Evolutionary conservation across 2,888 invertebrate genomes (phyloP), one percentile per base, ranked within the genome.

Genomic region (Eupithecia abbreviata): DNA sequence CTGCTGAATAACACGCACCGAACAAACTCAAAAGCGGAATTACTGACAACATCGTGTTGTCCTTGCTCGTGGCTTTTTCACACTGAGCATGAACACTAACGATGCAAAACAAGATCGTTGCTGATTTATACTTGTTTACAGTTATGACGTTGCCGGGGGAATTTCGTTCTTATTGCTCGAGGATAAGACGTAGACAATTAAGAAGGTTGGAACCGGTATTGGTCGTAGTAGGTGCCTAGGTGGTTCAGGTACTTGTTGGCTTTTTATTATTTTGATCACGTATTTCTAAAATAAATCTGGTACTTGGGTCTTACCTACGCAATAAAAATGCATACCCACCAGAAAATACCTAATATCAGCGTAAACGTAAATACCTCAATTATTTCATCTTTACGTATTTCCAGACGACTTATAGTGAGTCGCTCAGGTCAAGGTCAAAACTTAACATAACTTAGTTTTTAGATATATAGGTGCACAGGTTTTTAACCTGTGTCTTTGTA

Each of bases 21-120:
- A 89, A 82, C 73, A 88, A 84, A 78, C 90, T 84, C 58, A 92
- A 82, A 72, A 91, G 80, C 58, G 91, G 75, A 80, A 86, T 79
- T 75, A 85, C 81, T 67, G 83, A 79, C 84, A 86, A 88, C 93
- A 93, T 92, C 81, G 85, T 88, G 87, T 75, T 88, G 87, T 76
- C 83, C 87, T 83, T 88, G 84, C 80, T 85, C 84, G 83, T 84
- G 89, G 81, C 86, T 85, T 81, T 84, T 80, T 75, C 80, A 84
- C 84, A 93, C 93, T 68, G 67, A 68, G 67, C 45, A 62, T 93
- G 88, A 87, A 80, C 85, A 85, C 86, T 87, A 84, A 86, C 85
- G 83, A 87, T 85, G 86, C 86, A 86, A 86, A 88, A 87, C 88
- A 79, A 85, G 87, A 88, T 86, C 85, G 85, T 84, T 80, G 85